Evolutionary conservation across 2,888 invertebrate genomes (phyloP).

Genomic region (Congeria kusceri): DNA sequence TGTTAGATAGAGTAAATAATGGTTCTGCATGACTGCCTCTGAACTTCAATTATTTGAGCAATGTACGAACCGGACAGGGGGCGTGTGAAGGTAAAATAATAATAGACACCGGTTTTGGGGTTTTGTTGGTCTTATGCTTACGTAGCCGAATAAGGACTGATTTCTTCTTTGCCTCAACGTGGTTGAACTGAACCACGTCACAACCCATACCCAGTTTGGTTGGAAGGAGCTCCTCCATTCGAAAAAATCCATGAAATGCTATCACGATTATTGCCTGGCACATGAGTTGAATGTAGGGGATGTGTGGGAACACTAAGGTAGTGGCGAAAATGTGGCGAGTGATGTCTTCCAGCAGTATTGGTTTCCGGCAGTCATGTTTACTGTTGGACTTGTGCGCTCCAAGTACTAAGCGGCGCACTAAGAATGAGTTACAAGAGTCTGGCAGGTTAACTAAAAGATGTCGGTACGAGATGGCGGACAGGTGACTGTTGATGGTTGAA

Average conservation of each 20-base stretch:
- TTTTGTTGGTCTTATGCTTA: conserved; percentile 16
- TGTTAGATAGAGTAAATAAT: not conserved
- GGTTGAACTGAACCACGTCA: conserved; percentile 5
- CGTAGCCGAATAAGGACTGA: not conserved
- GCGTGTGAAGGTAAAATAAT: not conserved
- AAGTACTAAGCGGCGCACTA: conserved; percentile 13
- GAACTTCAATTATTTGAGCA: not conserved
- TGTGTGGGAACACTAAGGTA: not conserved
- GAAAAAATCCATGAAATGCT: conserved; percentile 37
- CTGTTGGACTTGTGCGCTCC: conserved; percentile 20
- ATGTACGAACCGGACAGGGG: conserved; percentile 6
- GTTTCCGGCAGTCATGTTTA: not conserved
- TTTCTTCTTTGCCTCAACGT: not conserved
- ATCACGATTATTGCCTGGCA: conserved; percentile 22
- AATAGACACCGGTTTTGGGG: not conserved
- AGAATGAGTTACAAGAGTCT: conserved; percentile 17
- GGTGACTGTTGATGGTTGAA: conserved; percentile 27
- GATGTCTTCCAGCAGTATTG: not conserved
- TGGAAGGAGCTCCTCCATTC: conserved; percentile 35
- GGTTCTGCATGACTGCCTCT: not conserved
- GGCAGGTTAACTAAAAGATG: conserved; percentile 15
- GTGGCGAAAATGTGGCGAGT: not conserved
- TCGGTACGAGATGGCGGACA: conserved; percentile 37
- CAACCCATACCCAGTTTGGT: not conserved
- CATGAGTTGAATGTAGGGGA: conserved; percentile 9